These are phyloP conservation scores for Lasioglossum albipes DNA, from an alignment of 1,140 invertebrate genomes.

Conservation along the genomic window DNA sequence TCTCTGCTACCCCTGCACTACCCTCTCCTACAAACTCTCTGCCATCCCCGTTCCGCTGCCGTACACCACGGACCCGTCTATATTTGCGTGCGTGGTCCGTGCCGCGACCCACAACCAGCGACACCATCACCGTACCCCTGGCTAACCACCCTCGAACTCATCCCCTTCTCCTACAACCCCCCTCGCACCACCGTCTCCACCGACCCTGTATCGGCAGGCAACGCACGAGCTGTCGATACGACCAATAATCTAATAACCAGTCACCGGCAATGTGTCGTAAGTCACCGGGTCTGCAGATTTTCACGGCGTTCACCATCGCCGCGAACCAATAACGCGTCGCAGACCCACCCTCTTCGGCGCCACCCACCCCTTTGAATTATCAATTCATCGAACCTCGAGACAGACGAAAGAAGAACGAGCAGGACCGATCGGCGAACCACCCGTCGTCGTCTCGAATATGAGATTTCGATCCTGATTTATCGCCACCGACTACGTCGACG, in stretches of 20 bases:
- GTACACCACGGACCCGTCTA: slow-evolving; percentile 49
- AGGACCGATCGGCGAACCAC: neutral
- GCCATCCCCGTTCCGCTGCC: slow-evolving; percentile 5
- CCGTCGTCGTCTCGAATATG: slow-evolving; percentile 36
- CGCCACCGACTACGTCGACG: neutral
- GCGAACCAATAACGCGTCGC: slow-evolving; percentile 70
- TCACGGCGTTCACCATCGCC: slow-evolving; percentile 59
- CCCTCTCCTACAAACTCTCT: too few relatives aligned
- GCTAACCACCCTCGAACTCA: neutral
- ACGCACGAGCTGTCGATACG: slow-evolving; percentile 78
- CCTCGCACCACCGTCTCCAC: slow-evolving; percentile 13
- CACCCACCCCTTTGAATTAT: slow-evolving; percentile 53
- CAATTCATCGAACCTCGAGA: slow-evolving; percentile 47
- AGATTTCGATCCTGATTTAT: slow-evolving; percentile 55
- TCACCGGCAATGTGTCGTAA: slow-evolving; percentile 76
- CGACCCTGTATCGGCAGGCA: slow-evolving; percentile 64
- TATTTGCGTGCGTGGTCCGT: slow-evolving; percentile 69
- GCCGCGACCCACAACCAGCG: slow-evolving; percentile 61
- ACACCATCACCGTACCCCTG: slow-evolving; percentile 18
- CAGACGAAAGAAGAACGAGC: slow-evolving; percentile 38
- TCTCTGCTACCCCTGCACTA: too few relatives aligned
- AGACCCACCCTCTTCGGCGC: too few relatives aligned
- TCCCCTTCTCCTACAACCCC: neutral
- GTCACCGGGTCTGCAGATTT: slow-evolving; percentile 75
- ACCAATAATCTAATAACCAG: slow-evolving; percentile 80